phyloP scores from a whole-genome alignment of 2,797 vertebrate species.

The Hemibagrus guttatus region DNA sequence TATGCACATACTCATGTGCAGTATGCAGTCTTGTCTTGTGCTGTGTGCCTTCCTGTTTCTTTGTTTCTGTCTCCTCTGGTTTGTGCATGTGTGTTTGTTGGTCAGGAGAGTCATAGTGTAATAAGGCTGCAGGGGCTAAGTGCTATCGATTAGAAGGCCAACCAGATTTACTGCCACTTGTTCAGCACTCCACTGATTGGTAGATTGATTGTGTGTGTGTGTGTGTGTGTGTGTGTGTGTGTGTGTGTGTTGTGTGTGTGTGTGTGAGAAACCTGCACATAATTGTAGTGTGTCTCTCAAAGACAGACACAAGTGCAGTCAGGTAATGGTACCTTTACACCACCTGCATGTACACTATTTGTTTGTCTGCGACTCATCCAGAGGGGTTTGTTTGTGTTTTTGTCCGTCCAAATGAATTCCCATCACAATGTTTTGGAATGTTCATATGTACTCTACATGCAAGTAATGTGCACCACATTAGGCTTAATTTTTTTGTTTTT shows the following conservation, averaged over 20 bases:
- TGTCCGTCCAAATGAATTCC: background rate
- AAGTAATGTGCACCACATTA: background rate
- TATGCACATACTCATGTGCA: background rate
- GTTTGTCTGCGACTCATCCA: background rate
- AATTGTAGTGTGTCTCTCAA: background rate
- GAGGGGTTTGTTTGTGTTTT: background rate
- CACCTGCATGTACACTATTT: background rate
- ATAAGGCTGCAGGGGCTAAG: constrained; percentile 51
- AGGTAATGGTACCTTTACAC: constrained; percentile 6
- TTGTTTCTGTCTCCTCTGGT: background rate
- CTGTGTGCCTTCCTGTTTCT: background rate
- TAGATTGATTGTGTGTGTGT: constrained; percentile 56
- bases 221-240: constrained; percentile 42
- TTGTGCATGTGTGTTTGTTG: background rate
- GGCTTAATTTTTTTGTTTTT: too few relatives aligned
- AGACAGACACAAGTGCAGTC: background rate
- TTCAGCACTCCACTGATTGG: constrained; percentile 53
- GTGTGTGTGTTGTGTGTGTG: constrained; percentile 37
- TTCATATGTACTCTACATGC: background rate
- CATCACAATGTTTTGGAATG: too few relatives aligned
- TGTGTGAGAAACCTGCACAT: constrained; percentile 29
- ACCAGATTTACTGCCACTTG: constrained; percentile 53
- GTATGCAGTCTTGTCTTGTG: background rate
- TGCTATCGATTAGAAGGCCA: constrained; percentile 55
- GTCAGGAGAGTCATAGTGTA: constrained; percentile 23